Base-by-base conservation (phyloP, 2,797 vertebrate genomes). In the Gymnodraco acuticeps region DNA sequence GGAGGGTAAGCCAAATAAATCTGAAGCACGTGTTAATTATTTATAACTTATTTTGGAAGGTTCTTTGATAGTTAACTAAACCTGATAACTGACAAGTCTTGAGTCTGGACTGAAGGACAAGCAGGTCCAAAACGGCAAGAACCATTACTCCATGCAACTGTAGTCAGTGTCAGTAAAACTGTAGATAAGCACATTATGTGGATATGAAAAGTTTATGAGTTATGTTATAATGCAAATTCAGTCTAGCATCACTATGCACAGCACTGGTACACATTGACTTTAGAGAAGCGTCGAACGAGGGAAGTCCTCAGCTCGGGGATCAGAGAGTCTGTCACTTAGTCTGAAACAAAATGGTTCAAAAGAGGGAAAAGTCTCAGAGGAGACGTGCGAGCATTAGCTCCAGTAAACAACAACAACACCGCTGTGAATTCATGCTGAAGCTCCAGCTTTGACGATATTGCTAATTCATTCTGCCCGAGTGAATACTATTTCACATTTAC, bases 271-370 rank as follows among this genome's bases (percentile, higher is more conserved):
- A 48, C 10, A 10, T n/a, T 33, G 17, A 43, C 20, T 23, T 63
- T 51, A 23, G 46, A 50, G 42, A 31, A 33, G 45, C 13, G 2
- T 3, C 66, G 38, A 46, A 52, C 64, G 20, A 80, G 64, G 47
- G 31, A 45, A 80, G 46, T 64, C 48, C 10, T 64, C 33, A 38
- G 56, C 27, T 60, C 3, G 4, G 61, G 47, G 19, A 76, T 74
- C 12, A 51, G 16, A 45, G 56, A 62, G 14, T 4, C 47, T 52
- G 45, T 15, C 51, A 43, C 58, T 79, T 53, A 58, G 23, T 64
- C 47, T 45, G 43, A 73, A 68, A 78, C 62, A 59, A 84, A 77
- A 64, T 46, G 71, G 9, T 70, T 67, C 23, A 70, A 75, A 77
- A 53, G 65, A 70, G 53, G 5, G 47, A 20, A 62, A 72, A 23